Conservation (phyloP, 2,888 invertebrate genomes). For the Celastrina argiolus region DNA sequence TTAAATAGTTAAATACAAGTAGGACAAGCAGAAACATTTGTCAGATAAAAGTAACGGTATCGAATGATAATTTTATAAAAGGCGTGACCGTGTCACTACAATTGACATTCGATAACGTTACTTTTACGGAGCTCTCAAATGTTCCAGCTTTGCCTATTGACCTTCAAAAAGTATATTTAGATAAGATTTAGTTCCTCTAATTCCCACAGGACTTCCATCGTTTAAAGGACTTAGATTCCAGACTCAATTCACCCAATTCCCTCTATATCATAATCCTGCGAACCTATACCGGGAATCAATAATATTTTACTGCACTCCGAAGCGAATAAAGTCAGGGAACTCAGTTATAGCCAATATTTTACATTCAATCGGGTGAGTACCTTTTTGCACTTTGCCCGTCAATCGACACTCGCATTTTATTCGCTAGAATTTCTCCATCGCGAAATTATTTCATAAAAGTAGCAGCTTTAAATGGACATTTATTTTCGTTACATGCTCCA, state of each 20-base stretch:
- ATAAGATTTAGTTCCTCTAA: too few species aligned
- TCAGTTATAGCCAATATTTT: slow-evolving; percentile 11
- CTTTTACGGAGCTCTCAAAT: too few species aligned
- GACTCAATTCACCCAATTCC: background rate
- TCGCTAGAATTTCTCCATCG: slow-evolving; percentile 4
- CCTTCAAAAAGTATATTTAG: too few species aligned
- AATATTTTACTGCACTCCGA: slow-evolving; percentile 7
- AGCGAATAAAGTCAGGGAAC: slow-evolving; percentile 6
- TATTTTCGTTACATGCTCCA: slow-evolving; percentile 1
- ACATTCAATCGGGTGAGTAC: slow-evolving; percentile 9
- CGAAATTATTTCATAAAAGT: slow-evolving; percentile 8
- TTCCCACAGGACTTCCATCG: too few species aligned
- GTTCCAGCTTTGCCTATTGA: too few species aligned
- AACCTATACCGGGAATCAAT: background rate
- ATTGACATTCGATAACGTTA: too few species aligned
- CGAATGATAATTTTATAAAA: too few species aligned
- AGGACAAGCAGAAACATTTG: too few species aligned
- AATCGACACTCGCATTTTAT: slow-evolving; percentile 5
- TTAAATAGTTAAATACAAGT: too few species aligned
- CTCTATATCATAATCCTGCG: background rate
- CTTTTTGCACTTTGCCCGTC: slow-evolving; percentile 13
- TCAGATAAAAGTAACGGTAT: too few species aligned
- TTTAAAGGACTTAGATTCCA: too few species aligned
- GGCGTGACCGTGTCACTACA: too few species aligned
- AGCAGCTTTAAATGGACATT: slow-evolving; percentile 1